Evolutionary conservation across 1,140 invertebrate species (phyloP), one percentile per base, ranked within the genome.

Genomic region (Vanessa atalanta): DNA sequence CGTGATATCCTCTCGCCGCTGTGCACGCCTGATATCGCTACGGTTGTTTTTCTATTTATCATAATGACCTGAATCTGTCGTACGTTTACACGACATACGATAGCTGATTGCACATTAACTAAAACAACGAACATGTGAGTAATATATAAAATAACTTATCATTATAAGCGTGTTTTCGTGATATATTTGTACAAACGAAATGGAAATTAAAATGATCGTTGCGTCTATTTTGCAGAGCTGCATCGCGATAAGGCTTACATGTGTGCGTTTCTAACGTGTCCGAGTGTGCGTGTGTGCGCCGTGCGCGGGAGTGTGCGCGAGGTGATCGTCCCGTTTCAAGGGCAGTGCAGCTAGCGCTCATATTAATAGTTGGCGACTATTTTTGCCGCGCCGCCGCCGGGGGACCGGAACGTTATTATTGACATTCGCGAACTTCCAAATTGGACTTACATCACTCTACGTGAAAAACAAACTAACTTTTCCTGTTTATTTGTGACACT

Each of bases 331-430:
- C 90, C 83, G 85, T 84, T 90, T 92, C 90, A 92, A 92, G 90
- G 90, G 89, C 90, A 89, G 75, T 91, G 90, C 88, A 90, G 84
- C 89, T 88, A 89, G 86, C 85, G 88, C 86, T 88, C 87, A 84
- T 90, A 90, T 90, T 90, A 90, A 92, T 92, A 92, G 90, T 89
- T 84, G 86, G 83, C 87, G 87, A 92, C 88, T 92, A 92, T 92
- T 90, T 90, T 89, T 85, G 88, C 90, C 80, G 75, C 86, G 83
- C 82, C 79, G 82, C 81, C 82, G 82, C 87, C 78, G 82, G 88
- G 84, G 86, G 86, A 88, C 86, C 84, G 88, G 85, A 87, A 86
- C 86, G 87, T 86, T 88, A 88, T 87, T 92, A 90, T 92, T 89
- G 90, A 92, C 88, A 90, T 92, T 92, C 87, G 88, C 88, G 73